Base-by-base conservation (phyloP, 2,888 invertebrate species). In the Hydraecia micacea region DNA sequence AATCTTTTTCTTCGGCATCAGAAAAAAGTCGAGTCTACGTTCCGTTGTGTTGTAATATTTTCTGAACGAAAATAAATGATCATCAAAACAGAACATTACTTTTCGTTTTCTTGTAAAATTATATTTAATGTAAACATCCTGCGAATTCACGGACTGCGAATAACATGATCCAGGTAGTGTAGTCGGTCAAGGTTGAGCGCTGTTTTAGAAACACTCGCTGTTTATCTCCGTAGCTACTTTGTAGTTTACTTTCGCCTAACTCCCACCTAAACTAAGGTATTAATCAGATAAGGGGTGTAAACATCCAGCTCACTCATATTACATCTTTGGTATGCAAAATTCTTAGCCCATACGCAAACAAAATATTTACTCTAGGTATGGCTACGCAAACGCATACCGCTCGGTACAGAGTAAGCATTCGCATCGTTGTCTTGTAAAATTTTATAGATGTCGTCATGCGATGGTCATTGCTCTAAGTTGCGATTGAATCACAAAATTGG, bases 121-220 rank as follows among this genome's bases (percentile, higher is more conserved):
- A 79, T 77, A 85, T 88, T 88, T 86, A 79, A 90, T 90, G 92
- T 95, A 96, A 95, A 95, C 95, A 95, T 92, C 90, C 91, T 88
- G 91, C 65, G 72, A 87, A 79, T 87, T 84, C 83, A 85, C 85
- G 75, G 71, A 77, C 85, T 88, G 89, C 88, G 93, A 92, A 93
- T 90, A 93, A 95, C 91, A 93, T 85, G 85, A 88, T 92, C 92
- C 94, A 93, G 93, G 91, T 92, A 90, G 87, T 88, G 86, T 73
- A 93, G 88, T 93, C 91, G 94, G 94, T 94, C 96, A 96, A 96
- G 96, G 96, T 95, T 93, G 90, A 87, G 80, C 83, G 79, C 85
- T 88, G 85, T 89, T 88, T 85, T 87, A 87, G 79, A 83, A 81
- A 85, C 79, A 89, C 83, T 93, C 75, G 88, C 82, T 93, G 92